A percentile compares a stretch with the other conserved stretches of the same genome.
Evolutionary conservation across 2,888 invertebrate species (phyloP).

Genomic region (Agrenia bidenticulata): DNA sequence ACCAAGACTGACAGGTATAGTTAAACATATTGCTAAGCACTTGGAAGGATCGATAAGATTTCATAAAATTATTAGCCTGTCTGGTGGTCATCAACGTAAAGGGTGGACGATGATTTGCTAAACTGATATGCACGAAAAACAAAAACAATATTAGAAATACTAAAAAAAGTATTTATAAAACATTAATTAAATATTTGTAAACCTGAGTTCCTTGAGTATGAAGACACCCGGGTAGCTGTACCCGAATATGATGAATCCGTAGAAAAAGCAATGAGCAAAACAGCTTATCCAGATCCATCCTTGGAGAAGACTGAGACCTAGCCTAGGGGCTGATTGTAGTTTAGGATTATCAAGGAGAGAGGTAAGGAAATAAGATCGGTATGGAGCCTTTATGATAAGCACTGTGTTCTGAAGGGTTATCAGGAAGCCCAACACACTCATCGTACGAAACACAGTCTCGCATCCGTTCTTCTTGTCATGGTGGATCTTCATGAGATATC

Average conservation of each 20-base stretch:
- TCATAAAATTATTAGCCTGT: not conserved
- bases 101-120: too few species aligned
- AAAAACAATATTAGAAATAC: too few species aligned
- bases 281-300: conserved; percentile 15
- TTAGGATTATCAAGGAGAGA: conserved; percentile 18
- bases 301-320: conserved; percentile 7
- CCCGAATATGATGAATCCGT: conserved; percentile 20
- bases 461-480: conserved; percentile 16
- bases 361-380: conserved; percentile 26
- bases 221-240: conserved; percentile 21
- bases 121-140: too few species aligned
- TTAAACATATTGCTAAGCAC: conserved; percentile 24
- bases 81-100: not conserved
- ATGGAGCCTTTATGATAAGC: conserved; percentile 9
- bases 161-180: too few species aligned
- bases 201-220: conserved; percentile 19
- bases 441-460: conserved; percentile 3
- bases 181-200: too few species aligned
- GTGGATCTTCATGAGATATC: not conserved
- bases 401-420: conserved; percentile 22
- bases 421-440: conserved; percentile 11
- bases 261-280: conserved; percentile 21
- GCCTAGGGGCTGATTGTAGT: not conserved
- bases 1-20: conserved; percentile 20
- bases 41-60: conserved; percentile 23